Base-by-base conservation (phyloP, 1,140 invertebrate genomes). In the Olivierus martensii region DNA sequence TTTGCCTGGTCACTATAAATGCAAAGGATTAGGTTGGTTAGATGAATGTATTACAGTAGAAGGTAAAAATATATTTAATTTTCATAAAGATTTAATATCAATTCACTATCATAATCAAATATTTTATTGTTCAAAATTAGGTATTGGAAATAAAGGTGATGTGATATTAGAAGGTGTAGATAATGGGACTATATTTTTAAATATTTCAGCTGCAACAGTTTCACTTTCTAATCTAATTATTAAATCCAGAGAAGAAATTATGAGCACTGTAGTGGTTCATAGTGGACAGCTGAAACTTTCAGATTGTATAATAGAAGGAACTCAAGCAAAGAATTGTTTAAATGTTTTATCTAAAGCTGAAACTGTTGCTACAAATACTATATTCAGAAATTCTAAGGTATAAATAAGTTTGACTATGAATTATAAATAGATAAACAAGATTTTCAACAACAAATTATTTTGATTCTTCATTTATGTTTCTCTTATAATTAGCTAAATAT, bases 111-210 rank as follows among this genome's bases (percentile, higher is more conserved):
- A n/a, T n/a, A n/a, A n/a, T n/a, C n/a, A n/a, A n/a, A n/a, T n/a
- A n/a, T n/a, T n/a, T n/a, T n/a, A n/a, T n/a, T n/a, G n/a, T n/a
- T n/a, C n/a, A n/a, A n/a, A n/a, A n/a, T n/a, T n/a, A 56, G 51
- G 56, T 19, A 9, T 45, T 38, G 52, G 28, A 17, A 10, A 2
- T 2, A 28, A 46, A 14, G 15, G 19, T 18, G 53, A 59, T 35
- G 51, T 59, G 3, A 39, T 56, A 4, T 19, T 61, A 7, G 37
- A 52, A 38, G 45, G 39, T n/a, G 50, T 53, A 18, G 54, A 51
- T 15, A 55, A 48, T 46, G 57, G 60, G 42, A 55, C 59, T 17
- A 52, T 61, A n/a, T 52, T 61, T 41, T 3, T 61, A 9, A 56
- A 58, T 43, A 45, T 52, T 42, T 44, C 22, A 28, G 15, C 55